Conservation (phyloP, 2,888 invertebrate genomes). For the Acheta domesticus region DNA sequence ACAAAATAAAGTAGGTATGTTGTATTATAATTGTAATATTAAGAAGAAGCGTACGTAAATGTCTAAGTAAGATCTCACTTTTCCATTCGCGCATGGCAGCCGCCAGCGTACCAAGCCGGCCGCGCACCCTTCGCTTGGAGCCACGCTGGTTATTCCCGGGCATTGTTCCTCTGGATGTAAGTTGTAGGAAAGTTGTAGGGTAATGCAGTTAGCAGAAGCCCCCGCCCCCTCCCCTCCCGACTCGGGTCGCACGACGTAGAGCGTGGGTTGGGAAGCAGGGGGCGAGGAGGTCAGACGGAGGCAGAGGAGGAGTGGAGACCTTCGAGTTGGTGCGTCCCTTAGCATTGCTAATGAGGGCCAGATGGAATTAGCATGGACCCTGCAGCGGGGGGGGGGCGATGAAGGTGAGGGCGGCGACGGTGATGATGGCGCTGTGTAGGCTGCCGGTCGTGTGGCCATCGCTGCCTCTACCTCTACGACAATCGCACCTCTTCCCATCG, state of each 20-base stretch:
- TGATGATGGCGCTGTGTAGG: background rate
- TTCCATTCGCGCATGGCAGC: background rate
- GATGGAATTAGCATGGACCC: background rate
- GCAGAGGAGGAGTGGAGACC: background rate
- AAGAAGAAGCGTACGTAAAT: slow-evolving; percentile 9
- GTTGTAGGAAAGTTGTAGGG: background rate
- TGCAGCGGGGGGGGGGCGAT: background rate
- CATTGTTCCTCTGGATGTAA: background rate
- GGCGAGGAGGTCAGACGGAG: background rate
- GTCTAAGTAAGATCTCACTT: background rate
- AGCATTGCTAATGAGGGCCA: background rate
- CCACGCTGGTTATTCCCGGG: background rate
- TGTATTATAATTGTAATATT: background rate
- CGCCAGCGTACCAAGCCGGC: background rate
- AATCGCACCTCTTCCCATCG: too few relatives aligned
- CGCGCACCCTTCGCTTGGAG: background rate
- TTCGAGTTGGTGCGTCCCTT: background rate
- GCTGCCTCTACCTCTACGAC: too few relatives aligned
- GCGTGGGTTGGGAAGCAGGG: background rate
- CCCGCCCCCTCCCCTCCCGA: too few relatives aligned
- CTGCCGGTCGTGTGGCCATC: too few relatives aligned
- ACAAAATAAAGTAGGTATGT: background rate
- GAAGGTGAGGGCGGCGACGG: background rate
- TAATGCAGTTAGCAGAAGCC: background rate
- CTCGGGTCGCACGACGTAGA: background rate